Percentiles rank a stretch among this genome's conserved stretches.
phyloP scores from a whole-genome alignment of 64 coral and sea anemone genomes.

The Actinia equina region DNA sequence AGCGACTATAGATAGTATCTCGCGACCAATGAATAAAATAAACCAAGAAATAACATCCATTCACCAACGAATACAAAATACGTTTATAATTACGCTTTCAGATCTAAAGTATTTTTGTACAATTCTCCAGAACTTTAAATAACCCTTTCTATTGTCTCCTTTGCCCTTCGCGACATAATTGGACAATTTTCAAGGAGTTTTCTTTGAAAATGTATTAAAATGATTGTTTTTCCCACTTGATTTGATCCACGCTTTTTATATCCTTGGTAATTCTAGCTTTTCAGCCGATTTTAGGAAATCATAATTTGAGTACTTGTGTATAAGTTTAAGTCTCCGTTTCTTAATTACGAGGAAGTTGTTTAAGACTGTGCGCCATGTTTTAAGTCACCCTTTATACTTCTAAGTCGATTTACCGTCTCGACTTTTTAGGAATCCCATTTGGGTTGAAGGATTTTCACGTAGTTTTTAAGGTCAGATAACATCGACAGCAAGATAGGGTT shows the following conservation, averaged over 20 bases:
- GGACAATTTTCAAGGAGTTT: background rate
- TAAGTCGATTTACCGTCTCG: background rate
- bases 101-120: background rate
- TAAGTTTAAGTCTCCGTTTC: background rate
- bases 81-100: background rate
- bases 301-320: conserved; percentile 1
- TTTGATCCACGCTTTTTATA: background rate
- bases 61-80: background rate
- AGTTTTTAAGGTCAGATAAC: background rate
- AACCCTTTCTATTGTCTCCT: background rate
- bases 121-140: background rate
- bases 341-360: conserved; percentile 9
- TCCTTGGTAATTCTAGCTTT: conserved; percentile 3
- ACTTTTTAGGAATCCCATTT: background rate
- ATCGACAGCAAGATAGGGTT: background rate
- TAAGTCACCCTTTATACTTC: background rate
- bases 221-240: conserved; percentile 3
- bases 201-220: conserved; percentile 12
- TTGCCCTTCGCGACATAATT: background rate
- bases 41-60: background rate
- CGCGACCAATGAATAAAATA: background rate
- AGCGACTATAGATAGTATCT: background rate
- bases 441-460: background rate
- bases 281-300: background rate
- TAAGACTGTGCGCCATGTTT: background rate